Percentiles rank a stretch among this genome's conserved stretches.
These are phyloP conservation scores for Montipora cactus DNA, from an alignment of 64 coral and sea anemone species.

Conservation along the genomic window DNA sequence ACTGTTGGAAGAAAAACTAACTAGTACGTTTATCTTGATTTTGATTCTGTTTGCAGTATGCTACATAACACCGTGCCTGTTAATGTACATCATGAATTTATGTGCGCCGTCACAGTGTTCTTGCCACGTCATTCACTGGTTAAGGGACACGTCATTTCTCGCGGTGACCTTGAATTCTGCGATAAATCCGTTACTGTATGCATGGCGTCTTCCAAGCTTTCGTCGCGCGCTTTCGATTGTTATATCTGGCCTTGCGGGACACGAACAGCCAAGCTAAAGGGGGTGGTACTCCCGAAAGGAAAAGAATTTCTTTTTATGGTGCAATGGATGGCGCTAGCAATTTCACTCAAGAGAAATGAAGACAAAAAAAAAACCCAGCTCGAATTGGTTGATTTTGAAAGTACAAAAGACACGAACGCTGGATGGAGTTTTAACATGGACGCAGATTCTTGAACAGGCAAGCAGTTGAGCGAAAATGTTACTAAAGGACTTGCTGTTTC, in stretches of 20 bases:
- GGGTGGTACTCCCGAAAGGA: too few species aligned
- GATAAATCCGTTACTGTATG: constrained; percentile 91
- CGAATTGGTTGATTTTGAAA: too few species aligned
- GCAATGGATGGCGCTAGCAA: too few species aligned
- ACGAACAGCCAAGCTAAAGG: background rate
- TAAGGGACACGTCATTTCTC: constrained; percentile 86
- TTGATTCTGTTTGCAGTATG: constrained; percentile 73
- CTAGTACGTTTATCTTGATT: constrained; percentile 64
- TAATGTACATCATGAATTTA: constrained; percentile 96
- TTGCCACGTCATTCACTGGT: constrained; percentile 91
- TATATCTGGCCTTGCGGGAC: background rate
- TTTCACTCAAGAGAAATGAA: too few species aligned
- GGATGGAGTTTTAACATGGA: too few species aligned
- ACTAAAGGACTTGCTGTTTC: too few species aligned
- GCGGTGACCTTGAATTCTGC: constrained; percentile 81
- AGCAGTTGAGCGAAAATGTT: too few species aligned
- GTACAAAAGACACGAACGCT: too few species aligned
- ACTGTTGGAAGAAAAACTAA: constrained; percentile 61
- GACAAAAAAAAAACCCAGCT: too few species aligned
- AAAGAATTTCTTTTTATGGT: background rate
- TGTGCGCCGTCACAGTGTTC: constrained; percentile 68
- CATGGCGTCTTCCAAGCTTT: constrained; percentile 87
- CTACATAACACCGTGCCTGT: constrained; percentile 79
- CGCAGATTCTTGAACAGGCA: too few species aligned
- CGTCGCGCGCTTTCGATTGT: constrained; percentile 49